Evolutionary conservation across 2,888 invertebrate species (phyloP).

Genomic region (Torymus aiolomorphi): DNA sequence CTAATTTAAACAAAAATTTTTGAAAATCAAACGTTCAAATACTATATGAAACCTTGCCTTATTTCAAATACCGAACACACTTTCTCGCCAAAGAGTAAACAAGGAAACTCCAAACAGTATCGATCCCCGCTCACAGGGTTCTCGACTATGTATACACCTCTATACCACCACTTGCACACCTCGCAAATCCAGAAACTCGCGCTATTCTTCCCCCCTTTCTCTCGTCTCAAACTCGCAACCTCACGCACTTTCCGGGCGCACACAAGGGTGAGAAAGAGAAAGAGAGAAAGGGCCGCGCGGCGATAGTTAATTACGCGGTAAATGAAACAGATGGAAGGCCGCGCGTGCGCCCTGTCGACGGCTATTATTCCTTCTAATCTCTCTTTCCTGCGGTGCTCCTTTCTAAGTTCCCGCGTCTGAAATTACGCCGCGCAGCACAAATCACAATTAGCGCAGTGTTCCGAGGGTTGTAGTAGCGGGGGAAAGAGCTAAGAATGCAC

Average conservation of each 20-base stretch:
- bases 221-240: too few species aligned
- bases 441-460: constrained; percentile 50
- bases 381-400: not conserved
- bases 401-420: not conserved
- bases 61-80: too few species aligned
- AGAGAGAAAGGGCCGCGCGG: not conserved
- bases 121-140: too few species aligned
- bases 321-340: constrained; percentile 52
- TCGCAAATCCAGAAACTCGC: too few species aligned
- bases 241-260: not conserved
- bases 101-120: too few species aligned
- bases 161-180: too few species aligned
- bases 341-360: constrained; percentile 6
- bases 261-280: not conserved
- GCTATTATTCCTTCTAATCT: constrained; percentile 55
- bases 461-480: not conserved
- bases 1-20: too few species aligned
- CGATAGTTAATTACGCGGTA: constrained; percentile 54
- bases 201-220: too few species aligned
- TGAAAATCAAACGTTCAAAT: too few species aligned
- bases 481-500: not conserved
- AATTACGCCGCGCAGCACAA: constrained; percentile 40
- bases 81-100: too few species aligned
- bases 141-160: too few species aligned
- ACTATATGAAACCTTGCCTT: too few species aligned